Percentiles rank a stretch among this genome's conserved stretches.
Evolutionary conservation across 1,140 invertebrate species (phyloP).

Genomic region (Rhynchophorus ferrugineus): DNA sequence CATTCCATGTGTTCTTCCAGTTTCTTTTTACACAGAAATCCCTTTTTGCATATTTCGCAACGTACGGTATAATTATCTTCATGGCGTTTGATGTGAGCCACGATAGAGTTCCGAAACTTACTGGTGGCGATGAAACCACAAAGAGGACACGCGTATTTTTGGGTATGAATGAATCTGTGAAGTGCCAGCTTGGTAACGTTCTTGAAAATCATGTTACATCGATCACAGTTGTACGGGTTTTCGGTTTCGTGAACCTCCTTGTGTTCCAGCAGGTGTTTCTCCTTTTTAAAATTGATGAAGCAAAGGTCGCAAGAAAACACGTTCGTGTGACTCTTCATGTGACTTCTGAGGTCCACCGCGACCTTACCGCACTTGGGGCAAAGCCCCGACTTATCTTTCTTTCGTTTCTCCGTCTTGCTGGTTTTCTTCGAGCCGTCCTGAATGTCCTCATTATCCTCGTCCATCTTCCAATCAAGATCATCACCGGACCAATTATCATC

Average conservation of each 20-base stretch:
- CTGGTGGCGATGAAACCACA: constrained; percentile 18
- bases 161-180: constrained; percentile 16
- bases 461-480: neutral
- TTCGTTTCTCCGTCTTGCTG: constrained; percentile 3
- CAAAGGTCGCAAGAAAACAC: constrained; percentile 19
- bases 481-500: constrained; percentile 6
- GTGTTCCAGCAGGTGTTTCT: constrained; percentile 18
- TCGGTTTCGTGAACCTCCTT: constrained; percentile 13
- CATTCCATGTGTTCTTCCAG: constrained; percentile 41
- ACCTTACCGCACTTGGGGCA: constrained; percentile 18
- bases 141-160: constrained; percentile 16
- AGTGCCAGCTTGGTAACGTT: constrained; percentile 20
- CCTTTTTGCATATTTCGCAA: constrained; percentile 45
- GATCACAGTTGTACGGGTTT: constrained; percentile 18
- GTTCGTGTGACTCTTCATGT: constrained; percentile 29
- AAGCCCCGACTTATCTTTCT: constrained; percentile 14
- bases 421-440: neutral
- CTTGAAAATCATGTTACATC: constrained; percentile 22
- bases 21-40: constrained; percentile 41
- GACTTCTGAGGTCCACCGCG: constrained; percentile 7
- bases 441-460: neutral
- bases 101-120: constrained; percentile 22
- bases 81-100: constrained; percentile 44
- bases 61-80: constrained; percentile 43
- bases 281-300: constrained; percentile 19